Evolutionary conservation across 1,140 invertebrate genomes (phyloP).

Genomic region (Stenopsyche tienmushanensis): DNA sequence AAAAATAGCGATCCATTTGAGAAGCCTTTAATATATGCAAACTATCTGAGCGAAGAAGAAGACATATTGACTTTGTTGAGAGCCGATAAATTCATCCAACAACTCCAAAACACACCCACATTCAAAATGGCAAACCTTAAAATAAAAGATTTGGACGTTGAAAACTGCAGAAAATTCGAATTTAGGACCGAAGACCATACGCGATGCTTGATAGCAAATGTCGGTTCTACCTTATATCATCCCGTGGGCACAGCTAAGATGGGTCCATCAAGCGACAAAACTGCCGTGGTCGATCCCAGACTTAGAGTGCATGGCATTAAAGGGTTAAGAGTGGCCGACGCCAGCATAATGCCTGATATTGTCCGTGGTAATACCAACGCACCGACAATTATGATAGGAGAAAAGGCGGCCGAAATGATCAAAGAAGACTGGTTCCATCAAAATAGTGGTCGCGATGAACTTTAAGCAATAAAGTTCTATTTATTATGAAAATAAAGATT

Average conservation of each 20-base stretch:
- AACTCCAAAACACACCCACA: conserved; percentile 56
- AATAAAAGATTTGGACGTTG: conserved; percentile 50
- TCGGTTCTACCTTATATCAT: conserved; percentile 67
- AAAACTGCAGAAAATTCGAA: conserved; percentile 46
- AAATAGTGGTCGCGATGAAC: neutral
- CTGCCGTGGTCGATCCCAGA: conserved; percentile 66
- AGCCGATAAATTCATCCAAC: conserved; percentile 59
- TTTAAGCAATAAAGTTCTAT: neutral
- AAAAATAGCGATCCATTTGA: conserved; percentile 46
- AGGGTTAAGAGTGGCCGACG: conserved; percentile 76
- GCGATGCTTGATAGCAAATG: conserved; percentile 63
- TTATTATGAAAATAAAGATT: neutral
- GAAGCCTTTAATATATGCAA: conserved; percentile 76
- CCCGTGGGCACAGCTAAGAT: conserved; percentile 77
- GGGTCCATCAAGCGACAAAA: conserved; percentile 63
- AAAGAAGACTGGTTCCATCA: conserved; percentile 57
- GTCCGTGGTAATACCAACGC: conserved; percentile 76
- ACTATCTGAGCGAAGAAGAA: conserved; percentile 73
- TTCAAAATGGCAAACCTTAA: conserved; percentile 53
- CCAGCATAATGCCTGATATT: conserved; percentile 77
- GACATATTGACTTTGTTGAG: conserved; percentile 73
- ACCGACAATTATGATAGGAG: conserved; percentile 75
- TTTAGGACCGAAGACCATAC: conserved; percentile 63
- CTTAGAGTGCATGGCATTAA: conserved; percentile 67
- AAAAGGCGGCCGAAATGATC: conserved; percentile 74